Conservation (phyloP, 1,140 invertebrate genomes). For the Sinella curviseta region DNA sequence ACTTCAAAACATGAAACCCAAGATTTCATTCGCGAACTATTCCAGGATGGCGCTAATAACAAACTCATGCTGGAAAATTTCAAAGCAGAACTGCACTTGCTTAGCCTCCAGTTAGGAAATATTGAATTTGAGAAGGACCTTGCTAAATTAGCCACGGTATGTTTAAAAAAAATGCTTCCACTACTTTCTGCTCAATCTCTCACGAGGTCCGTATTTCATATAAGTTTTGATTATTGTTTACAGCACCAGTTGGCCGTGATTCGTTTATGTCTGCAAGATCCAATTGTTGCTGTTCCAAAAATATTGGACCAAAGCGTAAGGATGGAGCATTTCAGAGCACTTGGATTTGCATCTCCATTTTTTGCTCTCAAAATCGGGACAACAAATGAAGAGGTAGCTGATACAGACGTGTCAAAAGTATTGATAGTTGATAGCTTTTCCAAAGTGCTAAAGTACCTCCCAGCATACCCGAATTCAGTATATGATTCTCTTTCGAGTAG, state of each 20-base stretch:
- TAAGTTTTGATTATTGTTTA: neutral
- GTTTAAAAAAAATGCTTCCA: no score
- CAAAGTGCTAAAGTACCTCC: no score
- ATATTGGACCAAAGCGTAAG: slow-evolving; percentile 16
- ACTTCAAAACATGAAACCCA: neutral
- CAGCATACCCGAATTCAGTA: neutral
- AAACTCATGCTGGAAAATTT: slow-evolving; percentile 12
- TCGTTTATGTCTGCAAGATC: slow-evolving; percentile 26
- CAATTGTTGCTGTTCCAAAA: neutral
- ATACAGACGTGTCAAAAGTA: no score
- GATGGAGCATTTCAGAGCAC: slow-evolving; percentile 20
- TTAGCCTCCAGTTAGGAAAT: slow-evolving; percentile 21
- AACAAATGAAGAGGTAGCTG: no score
- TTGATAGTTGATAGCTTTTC: no score
- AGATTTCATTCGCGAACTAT: slow-evolving; percentile 15
- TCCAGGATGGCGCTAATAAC: neutral
- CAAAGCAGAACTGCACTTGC: neutral
- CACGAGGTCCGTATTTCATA: neutral
- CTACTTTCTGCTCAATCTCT: no score
- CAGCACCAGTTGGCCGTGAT: neutral
- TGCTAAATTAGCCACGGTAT: neutral
- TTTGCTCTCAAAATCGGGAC: no score
- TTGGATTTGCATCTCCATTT: slow-evolving; percentile 12
- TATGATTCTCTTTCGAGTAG: neutral
- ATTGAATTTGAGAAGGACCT: slow-evolving; percentile 29